Conservation (phyloP, 2,113 vertebrate species). For the Mobula birostris region DNA sequence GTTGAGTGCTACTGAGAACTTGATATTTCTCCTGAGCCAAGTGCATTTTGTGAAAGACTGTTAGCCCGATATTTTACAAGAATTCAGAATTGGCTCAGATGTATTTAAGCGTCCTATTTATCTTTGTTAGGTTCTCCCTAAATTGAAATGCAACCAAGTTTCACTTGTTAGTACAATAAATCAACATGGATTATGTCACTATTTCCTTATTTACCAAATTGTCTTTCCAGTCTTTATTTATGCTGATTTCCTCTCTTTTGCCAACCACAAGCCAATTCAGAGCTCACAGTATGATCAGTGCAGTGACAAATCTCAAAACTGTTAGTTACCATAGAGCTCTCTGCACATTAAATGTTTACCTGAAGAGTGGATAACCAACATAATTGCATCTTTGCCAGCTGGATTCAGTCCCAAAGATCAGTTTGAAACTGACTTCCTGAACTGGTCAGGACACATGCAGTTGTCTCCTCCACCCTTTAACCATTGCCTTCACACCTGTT, state of each 20-base stretch:
- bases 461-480: neutral
- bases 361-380: neutral
- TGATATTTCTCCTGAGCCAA: neutral
- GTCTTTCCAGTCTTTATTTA: neutral
- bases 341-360: neutral
- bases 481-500: neutral
- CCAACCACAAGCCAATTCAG: neutral
- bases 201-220: neutral
- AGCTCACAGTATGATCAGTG: neutral
- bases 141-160: neutral
- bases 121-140: neutral
- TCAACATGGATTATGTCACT: neutral
- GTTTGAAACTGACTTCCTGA: neutral
- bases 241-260: neutral
- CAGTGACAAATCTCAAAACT: neutral
- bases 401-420: neutral
- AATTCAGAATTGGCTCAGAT: neutral
- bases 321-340: neutral
- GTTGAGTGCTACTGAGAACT: neutral
- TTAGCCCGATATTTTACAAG: neutral
- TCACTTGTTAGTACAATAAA: neutral
- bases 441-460: neutral
- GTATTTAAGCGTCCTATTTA: neutral
- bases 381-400: neutral
- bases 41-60: neutral